These are phyloP conservation scores for Chrysopilus asiliformis DNA, from an alignment of 2,888 invertebrate species.

Conservation along the genomic window DNA sequence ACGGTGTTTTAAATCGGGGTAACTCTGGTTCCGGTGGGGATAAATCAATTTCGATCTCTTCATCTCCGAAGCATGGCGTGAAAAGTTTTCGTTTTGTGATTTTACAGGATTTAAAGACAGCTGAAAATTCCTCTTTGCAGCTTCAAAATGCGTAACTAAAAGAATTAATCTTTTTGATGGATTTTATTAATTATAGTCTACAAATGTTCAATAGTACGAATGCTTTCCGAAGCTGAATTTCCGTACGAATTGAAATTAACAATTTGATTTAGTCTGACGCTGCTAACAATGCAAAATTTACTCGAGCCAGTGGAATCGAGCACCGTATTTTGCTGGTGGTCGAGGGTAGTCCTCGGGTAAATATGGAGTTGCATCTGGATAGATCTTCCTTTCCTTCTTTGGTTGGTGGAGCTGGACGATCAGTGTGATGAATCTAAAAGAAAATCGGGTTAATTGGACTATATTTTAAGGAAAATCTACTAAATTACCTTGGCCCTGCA, in stretches of 20 bases:
- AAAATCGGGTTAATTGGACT: not conserved
- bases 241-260: too few relatives aligned
- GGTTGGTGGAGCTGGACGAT: slow-evolving; percentile 55
- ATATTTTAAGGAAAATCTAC: not conserved
- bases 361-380: slow-evolving; percentile 56
- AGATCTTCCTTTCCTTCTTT: slow-evolving; percentile 44
- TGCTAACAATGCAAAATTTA: too few relatives aligned
- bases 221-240: too few relatives aligned
- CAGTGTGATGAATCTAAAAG: slow-evolving; percentile 41
- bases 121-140: too few relatives aligned
- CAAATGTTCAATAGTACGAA: too few relatives aligned
- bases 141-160: too few relatives aligned
- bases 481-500: slow-evolving; percentile 47
- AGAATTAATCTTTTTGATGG: too few relatives aligned
- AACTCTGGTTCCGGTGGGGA: slow-evolving; percentile 9
- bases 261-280: too few relatives aligned
- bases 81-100: slow-evolving; percentile 28
- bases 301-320: slow-evolving; percentile 51
- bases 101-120: too few relatives aligned
- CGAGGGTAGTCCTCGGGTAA: slow-evolving; percentile 48
- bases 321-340: slow-evolving; percentile 52
- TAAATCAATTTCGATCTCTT: slow-evolving; percentile 15
- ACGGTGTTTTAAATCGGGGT: slow-evolving; percentile 1
- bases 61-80: slow-evolving; percentile 25
- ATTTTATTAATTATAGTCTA: too few relatives aligned